Percentiles rank a stretch among this genome's conserved stretches.
phyloP scores from a whole-genome alignment of 2,888 invertebrate genomes.

The Acleris holmiana region DNA sequence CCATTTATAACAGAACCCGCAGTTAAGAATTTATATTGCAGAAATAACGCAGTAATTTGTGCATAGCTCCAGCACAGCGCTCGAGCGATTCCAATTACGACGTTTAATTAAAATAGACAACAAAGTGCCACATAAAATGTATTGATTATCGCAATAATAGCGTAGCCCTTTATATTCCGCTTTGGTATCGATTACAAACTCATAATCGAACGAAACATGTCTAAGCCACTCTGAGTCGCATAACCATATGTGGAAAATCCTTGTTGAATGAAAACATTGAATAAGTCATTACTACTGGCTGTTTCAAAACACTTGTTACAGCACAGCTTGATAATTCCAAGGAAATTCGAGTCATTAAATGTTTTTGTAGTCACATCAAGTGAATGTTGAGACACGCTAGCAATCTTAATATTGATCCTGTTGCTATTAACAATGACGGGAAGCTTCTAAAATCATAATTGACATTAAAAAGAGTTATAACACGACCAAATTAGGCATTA shows the following conservation, averaged over 20 bases:
- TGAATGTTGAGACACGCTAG: too few relatives aligned
- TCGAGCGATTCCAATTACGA: slow-evolving; percentile 53
- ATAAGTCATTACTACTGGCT: slow-evolving; percentile 45
- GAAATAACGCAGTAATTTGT: slow-evolving; percentile 56
- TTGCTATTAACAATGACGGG: too few relatives aligned
- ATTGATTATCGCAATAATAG: slow-evolving; percentile 41
- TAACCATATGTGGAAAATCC: slow-evolving; percentile 60
- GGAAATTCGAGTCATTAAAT: not conserved
- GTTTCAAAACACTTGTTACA: too few relatives aligned
- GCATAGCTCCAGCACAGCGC: slow-evolving; percentile 41
- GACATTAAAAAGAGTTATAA: too few relatives aligned
- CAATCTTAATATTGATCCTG: too few relatives aligned
- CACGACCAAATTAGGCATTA: too few relatives aligned
- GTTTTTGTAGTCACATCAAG: too few relatives aligned
- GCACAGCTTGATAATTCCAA: slow-evolving; percentile 10
- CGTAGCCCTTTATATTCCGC: slow-evolving; percentile 43
- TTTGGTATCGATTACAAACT: slow-evolving; percentile 53
- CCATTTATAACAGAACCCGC: slow-evolving; percentile 52
- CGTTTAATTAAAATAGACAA: slow-evolving; percentile 59
- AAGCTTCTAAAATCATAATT: too few relatives aligned
- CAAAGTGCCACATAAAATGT: slow-evolving; percentile 48
- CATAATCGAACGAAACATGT: slow-evolving; percentile 55
- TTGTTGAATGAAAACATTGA: slow-evolving; percentile 71
- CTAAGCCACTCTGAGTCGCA: slow-evolving; percentile 53
- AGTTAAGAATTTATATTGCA: slow-evolving; percentile 36